These are phyloP conservation scores for Gallinago stenura DNA, from an alignment of 2,797 vertebrate genomes.

Conservation along the genomic window DNA sequence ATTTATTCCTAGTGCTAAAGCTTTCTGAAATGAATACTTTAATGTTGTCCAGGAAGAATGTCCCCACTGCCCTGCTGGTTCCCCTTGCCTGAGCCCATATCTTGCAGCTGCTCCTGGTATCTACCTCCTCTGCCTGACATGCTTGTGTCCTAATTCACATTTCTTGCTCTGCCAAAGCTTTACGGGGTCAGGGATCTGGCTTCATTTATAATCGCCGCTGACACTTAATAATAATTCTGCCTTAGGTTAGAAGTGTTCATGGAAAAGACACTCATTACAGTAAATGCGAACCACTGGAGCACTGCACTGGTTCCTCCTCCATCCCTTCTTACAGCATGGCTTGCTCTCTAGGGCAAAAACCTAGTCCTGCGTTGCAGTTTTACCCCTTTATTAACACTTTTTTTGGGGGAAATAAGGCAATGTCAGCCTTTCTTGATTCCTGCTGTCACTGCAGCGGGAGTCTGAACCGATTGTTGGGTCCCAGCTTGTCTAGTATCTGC, in stretches of 20 bases:
- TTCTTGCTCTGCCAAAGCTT: background rate
- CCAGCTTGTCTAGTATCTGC: background rate
- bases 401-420: fast-evolving
- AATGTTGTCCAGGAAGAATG: background rate
- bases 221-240: background rate
- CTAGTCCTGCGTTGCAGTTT: background rate
- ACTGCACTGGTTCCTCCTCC: background rate
- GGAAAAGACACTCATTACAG: background rate
- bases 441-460: background rate
- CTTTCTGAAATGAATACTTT: background rate
- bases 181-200: background rate
- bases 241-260: background rate
- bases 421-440: background rate
- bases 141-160: background rate
- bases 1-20: background rate
- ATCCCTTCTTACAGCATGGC: background rate
- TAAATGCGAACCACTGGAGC: background rate
- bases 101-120: background rate
- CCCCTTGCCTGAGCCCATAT: background rate
- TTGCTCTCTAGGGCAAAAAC: background rate
- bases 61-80: background rate
- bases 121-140: background rate
- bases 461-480: background rate
- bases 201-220: background rate
- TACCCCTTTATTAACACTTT: background rate